A percentile compares a stretch with the other conserved stretches of the same genome.
Evolutionary conservation across 2,113 vertebrate species (phyloP).

Genomic region (Desmodus rotundus): DNA sequence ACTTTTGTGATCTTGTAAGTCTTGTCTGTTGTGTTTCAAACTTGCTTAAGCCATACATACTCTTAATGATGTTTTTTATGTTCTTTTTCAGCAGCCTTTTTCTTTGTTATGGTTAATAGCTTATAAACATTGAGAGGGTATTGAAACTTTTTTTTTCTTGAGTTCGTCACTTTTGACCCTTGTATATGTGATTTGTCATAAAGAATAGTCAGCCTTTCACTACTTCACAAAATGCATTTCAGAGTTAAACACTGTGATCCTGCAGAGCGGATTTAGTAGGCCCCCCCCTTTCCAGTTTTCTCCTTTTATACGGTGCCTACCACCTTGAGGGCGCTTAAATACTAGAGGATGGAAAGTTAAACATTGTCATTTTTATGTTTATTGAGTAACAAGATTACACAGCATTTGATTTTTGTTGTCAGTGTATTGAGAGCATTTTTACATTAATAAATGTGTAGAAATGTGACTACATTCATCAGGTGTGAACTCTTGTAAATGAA

Average conservation of each 20-base stretch:
- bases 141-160: conserved; percentile 37
- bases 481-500: conserved; percentile 78
- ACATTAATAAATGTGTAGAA: conserved; percentile 74
- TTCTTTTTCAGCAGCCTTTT: conserved; percentile 49
- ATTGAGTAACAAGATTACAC: conserved; percentile 63
- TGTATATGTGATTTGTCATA: conserved; percentile 55
- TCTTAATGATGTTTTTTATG: conserved; percentile 40
- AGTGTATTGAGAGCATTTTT: conserved; percentile 69
- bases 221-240: conserved; percentile 63
- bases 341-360: conserved; percentile 57
- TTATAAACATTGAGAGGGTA: conserved; percentile 53
- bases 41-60: conserved; percentile 69
- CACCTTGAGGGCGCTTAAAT: conserved; percentile 45
- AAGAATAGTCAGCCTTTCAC: conserved; percentile 62
- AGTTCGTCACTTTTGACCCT: conserved; percentile 46
- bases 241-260: conserved; percentile 77
- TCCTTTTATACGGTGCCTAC: conserved; percentile 43
- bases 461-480: conserved; percentile 75
- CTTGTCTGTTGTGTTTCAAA: conserved; percentile 64
- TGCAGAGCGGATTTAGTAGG: conserved; percentile 56
- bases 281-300: conserved; percentile 52
- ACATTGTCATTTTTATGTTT: conserved; percentile 58
- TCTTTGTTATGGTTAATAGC: conserved; percentile 36
- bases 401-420: conserved; percentile 70
- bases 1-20: conserved; percentile 64